Evolutionary conservation across 2,888 invertebrate genomes (phyloP).

Genomic region (Heliothis peltigera): DNA sequence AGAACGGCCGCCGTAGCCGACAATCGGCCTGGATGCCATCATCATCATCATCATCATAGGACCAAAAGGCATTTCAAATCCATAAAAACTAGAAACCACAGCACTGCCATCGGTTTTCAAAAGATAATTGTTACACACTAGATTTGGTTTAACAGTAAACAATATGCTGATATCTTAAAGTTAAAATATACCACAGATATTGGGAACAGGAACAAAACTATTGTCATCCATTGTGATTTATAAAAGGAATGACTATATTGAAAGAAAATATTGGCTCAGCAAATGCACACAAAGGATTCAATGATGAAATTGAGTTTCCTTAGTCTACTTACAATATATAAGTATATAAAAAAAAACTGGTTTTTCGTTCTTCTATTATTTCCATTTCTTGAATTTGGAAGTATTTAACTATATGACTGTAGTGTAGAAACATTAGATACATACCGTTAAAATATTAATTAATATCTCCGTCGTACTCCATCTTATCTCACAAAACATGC

Average conservation of each 20-base stretch:
- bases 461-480: too few species aligned
- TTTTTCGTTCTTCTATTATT: not conserved
- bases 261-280: slow-evolving; percentile 30
- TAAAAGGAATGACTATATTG: slow-evolving; percentile 6
- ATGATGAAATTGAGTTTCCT: slow-evolving; percentile 15
- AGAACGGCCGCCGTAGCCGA: too few species aligned
- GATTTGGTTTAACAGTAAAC: not conserved
- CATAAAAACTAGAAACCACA: too few species aligned
- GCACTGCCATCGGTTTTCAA: too few species aligned
- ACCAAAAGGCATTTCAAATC: too few species aligned
- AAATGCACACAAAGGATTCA: slow-evolving; percentile 18
- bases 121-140: too few species aligned
- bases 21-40: too few species aligned
- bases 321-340: slow-evolving; percentile 14
- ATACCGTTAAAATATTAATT: too few species aligned
- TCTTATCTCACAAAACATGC: too few species aligned
- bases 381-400: not conserved
- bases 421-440: not conserved
- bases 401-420: not conserved
- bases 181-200: not conserved
- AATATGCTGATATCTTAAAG: not conserved
- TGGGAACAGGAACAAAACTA: not conserved
- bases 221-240: not conserved
- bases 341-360: too few species aligned
- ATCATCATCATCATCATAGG: too few species aligned